Conservation (phyloP, 2,888 invertebrate genomes). For the Bhutanitis thaidina region DNA sequence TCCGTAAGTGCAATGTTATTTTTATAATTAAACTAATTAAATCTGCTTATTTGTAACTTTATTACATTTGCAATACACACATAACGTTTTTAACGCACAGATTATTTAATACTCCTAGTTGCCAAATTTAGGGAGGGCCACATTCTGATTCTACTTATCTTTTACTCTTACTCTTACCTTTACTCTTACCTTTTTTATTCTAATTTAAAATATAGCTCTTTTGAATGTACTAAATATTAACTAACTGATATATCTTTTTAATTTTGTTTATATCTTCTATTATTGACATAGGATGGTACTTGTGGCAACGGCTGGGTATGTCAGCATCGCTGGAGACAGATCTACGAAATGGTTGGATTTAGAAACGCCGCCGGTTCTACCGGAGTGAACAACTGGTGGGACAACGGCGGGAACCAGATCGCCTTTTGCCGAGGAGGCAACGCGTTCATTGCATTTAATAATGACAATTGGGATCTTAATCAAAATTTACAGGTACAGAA, state of each 20-base stretch:
- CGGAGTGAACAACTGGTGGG: constrained; percentile 84
- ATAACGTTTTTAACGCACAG: no score
- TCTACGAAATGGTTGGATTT: constrained; percentile 86
- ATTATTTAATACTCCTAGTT: no score
- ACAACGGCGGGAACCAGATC: constrained; percentile 86
- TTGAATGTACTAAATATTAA: no score
- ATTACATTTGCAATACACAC: no score
- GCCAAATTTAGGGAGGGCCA: no score
- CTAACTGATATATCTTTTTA: no score
- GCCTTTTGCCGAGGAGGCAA: constrained; percentile 82
- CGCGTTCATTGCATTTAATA: constrained; percentile 82
- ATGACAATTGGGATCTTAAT: constrained; percentile 69
- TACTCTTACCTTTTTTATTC: no score
- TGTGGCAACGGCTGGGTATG: constrained; percentile 87
- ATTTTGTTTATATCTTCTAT: no score
- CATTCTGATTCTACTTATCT: no score
- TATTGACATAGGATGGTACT: constrained; percentile 43
- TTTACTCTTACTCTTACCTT: no score
- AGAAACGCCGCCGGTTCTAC: constrained; percentile 82
- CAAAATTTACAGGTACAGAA: constrained; percentile 66
- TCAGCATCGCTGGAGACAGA: constrained; percentile 89
- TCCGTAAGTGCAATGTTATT: constrained; percentile 44
- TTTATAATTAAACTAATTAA: not conserved
- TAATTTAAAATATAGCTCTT: no score
- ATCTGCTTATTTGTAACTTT: not conserved